Base-by-base conservation (phyloP, 2,797 vertebrate species). In the Ispidina lecontei region DNA sequence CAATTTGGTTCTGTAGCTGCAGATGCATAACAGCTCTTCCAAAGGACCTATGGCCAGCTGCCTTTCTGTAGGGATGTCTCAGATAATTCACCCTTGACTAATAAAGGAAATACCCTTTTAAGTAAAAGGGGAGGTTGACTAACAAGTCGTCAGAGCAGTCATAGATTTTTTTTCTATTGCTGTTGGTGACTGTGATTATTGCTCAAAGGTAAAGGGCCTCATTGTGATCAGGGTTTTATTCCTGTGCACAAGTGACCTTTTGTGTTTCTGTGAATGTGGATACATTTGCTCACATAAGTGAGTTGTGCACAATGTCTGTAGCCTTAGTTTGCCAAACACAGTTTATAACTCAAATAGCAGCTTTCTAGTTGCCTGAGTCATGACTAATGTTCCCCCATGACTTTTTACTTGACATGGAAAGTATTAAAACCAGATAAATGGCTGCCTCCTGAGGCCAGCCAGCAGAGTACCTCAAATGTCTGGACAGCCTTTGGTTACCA, bases 341-440 rank as follows among this genome's bases (percentile, higher is more conserved):
- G 20, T 72, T 78, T 86, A 9, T 69, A 69, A 55, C 28, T 92
- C 23, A 64, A 56, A 35, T 68, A 60, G 46, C 65, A 79, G 65
- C 47, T 87, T 89, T 82, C 70, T 60, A 71, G 28, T 88, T 93
- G 51, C 43, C 70, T 80, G 89, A 55, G 35, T 89, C 63, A 56
- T 93, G 87, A 84, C 70, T 93, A 60, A 88, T 72, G 26, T 72
- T 91, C 59, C 60, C 47, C 76, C 37, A 78, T 89, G 82, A 88
- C 59, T 85, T 89, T 41, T 88, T 78, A 58, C 47, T 90, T 93
- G 73, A 28, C 75, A 80, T 65, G 72, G 88, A 89, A 90, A 47
- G 33, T 52, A 16, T 65, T 89, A 74, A 73, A 58, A 83, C 4
- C 21, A 26, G 29, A 37, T 74, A 74, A 46, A 44, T 64, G 49